A percentile compares a stretch with the other conserved stretches of the same genome.
These are phyloP conservation scores for Manis pentadactyla DNA, from an alignment of 2,797 vertebrate species.

Conservation along the genomic window DNA sequence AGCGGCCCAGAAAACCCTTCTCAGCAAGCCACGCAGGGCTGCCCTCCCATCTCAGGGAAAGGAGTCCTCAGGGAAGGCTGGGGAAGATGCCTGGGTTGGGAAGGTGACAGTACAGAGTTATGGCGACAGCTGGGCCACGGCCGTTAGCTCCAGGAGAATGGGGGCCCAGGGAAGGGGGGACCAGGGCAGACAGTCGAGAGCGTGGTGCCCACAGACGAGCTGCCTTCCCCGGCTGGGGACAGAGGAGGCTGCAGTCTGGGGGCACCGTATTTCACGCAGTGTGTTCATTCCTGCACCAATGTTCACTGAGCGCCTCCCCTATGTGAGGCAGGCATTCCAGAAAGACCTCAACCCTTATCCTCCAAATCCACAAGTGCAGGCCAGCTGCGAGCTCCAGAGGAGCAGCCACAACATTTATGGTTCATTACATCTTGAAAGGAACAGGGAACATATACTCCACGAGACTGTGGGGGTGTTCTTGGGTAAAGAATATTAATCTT, in stretches of 20 bases:
- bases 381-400: fast-evolving
- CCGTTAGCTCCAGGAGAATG: neutral
- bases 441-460: neutral
- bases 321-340: neutral
- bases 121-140: neutral
- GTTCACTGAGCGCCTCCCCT: neutral
- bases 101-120: neutral
- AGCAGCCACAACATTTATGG: fast-evolving
- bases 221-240: neutral
- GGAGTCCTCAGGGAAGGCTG: neutral
- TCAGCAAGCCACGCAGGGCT: fast-evolving
- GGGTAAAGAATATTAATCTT: neutral
- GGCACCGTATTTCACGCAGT: neutral
- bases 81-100: neutral
- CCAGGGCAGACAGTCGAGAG: neutral
- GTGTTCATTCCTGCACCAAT: neutral
- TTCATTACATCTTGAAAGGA: neutral
- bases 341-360: neutral
- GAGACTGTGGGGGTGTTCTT: neutral
- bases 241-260: neutral
- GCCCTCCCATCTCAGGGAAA: too few relatives aligned
- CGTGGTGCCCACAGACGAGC: neutral
- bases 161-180: too few relatives aligned
- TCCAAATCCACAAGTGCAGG: neutral
- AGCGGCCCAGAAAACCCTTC: neutral